Evolutionary conservation across 2,113 vertebrate genomes (phyloP), one percentile per base, ranked within the genome.

Genomic region (Hypanus sabinus): DNA sequence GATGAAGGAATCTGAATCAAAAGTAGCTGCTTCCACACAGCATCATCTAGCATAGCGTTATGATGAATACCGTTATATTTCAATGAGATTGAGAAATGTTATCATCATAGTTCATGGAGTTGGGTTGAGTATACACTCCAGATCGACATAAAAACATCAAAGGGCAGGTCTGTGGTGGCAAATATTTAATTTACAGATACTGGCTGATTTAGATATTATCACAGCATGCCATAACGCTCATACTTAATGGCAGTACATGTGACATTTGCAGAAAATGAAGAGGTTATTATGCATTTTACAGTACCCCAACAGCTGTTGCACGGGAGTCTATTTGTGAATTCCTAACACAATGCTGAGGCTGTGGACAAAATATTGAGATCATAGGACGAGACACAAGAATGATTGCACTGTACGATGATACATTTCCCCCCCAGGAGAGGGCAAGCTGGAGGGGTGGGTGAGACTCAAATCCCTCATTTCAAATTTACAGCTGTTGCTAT

Each of bases 191-290:
- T 93, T 73, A 55, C 70, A 93, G 91, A 14, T 55, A 55, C 68
- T 73, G 38, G 68, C 36, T 65, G 38, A 93, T 93, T 93, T 93
- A 93, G 73, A 93, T 93, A 73, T 93, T 93, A 93, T 93, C 38
- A 33, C 36, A 73, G 91, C 38, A 11, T 30, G 38, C 11, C 70
- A 46, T 7, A 46, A 6, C 5, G 27, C 27, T 93, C 91, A 55
- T 33, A 73, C 36, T 93, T 75, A 38, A 36, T 33, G 36, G 30
- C n/a, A 85, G 24, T 60, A 27, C 11, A 24, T 57, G 83, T 87
- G 83, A 87, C 55, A 87, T 93, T 75, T 75, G 46, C 70, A 93
- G 71, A 73, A 75, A 55, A 93, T 38, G 6, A 92, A 38, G 36
- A 55, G 68, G 22, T 93, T 73, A 75, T 30, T 73, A 4, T 73